Base-by-base conservation (phyloP, 1,140 invertebrate genomes). In the Eriocheir sinensis region DNA sequence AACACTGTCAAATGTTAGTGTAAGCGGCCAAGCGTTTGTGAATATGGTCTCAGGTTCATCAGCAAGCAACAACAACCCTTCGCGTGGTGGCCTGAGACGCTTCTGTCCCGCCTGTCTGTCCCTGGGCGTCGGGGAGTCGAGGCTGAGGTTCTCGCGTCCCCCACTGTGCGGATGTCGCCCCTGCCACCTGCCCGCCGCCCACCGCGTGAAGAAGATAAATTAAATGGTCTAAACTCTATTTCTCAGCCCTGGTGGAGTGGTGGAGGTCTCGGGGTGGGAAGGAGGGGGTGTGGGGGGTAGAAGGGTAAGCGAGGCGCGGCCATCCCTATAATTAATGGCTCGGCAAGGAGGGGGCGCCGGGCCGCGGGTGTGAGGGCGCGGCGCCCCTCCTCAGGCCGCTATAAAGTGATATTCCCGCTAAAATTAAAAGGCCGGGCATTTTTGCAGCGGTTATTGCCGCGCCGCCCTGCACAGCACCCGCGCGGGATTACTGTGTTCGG, bases 141-240 rank as follows among this genome's bases (percentile, higher is more conserved):
- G 60, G 60, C 48, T 27, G 60, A 72, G 27, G 12, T n/a, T n/a
- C 17, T 72, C 27, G 12, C n/a, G 60, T 21, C 6, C 21, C 60
- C 60, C 60, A 72, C 21, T n/a, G 60, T n/a, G 60, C 21, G 27
- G n/a, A n/a, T 72, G 60, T 72, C 60, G 21, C 60, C 60, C n/a
- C 27, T 0, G 21, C 21, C 60, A 27, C 2, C 60, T n/a, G 48
- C 27, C 60, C 44, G 44, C 60, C 60, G n/a, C 60, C 60, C 12
- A 21, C 60, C 60, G 60, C 60, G 60, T n/a, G 60, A 72, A 72
- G 60, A 72, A 72, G 60, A 72, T 72, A 72, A 72, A 72, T 72
- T 72, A 72, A 72, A 72, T 72, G 60, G 60, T 72, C 60, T 72
- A 72, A 72, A 72, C 60, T 72, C 60, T 72, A 72, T 72, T 72